Evolutionary conservation across 1,140 invertebrate genomes (phyloP).

Genomic region (Drosophila nasuta): DNA sequence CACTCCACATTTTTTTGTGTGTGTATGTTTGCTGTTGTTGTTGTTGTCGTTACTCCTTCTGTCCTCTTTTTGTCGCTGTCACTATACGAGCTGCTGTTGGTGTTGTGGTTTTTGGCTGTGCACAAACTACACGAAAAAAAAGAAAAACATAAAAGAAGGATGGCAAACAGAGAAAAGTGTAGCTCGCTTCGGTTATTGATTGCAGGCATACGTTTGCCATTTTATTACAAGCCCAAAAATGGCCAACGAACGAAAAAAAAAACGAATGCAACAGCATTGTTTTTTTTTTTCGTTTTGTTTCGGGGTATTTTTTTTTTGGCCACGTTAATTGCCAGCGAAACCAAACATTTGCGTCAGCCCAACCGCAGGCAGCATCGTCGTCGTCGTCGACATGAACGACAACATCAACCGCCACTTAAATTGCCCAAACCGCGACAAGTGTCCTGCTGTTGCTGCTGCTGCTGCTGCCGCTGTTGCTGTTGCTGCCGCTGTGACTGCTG

Average conservation of each 20-base stretch:
- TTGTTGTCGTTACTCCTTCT: not conserved
- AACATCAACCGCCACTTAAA: conserved; percentile 80
- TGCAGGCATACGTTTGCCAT: conserved; percentile 78
- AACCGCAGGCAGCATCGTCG: conserved; percentile 52
- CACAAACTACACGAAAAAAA: conserved; percentile 23
- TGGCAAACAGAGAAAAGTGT: conserved; percentile 39
- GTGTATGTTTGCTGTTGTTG: not conserved
- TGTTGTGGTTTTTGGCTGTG: conserved; percentile 42
- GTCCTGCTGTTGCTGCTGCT: conserved; percentile 46
- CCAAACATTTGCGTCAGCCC: conserved; percentile 78
- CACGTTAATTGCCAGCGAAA: conserved; percentile 80
- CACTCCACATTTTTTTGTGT: not conserved
- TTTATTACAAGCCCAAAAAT: conserved; percentile 72
- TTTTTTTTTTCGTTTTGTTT: conserved; percentile 3
- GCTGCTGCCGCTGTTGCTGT: conserved; percentile 24
- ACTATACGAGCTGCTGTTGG: conserved; percentile 13
- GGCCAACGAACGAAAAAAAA: conserved; percentile 28
- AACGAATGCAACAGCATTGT: conserved; percentile 30
- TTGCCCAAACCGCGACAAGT: conserved; percentile 82
- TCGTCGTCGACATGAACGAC: conserved; percentile 66
- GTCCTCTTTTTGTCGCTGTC: conserved; percentile 24
- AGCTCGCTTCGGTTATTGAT: conserved; percentile 69
- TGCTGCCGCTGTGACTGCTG: conserved; percentile 26
- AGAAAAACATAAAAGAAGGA: conserved; percentile 1
- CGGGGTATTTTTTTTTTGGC: conserved; percentile 29